These are phyloP conservation scores for Scyliorhinus canicula DNA, from an alignment of 2,797 vertebrate species.

Conservation along the genomic window DNA sequence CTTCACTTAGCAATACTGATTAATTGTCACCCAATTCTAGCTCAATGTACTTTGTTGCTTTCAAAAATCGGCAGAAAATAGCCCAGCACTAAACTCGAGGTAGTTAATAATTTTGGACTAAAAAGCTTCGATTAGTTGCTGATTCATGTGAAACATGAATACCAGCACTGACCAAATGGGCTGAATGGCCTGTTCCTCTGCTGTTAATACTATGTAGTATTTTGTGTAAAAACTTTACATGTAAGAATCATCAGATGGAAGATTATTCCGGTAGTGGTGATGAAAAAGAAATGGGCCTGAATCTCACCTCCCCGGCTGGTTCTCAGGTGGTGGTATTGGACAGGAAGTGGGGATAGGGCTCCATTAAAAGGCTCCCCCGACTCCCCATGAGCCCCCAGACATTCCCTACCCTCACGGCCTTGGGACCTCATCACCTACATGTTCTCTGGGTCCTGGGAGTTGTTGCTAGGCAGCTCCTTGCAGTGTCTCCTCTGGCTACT, in stretches of 20 bases:
- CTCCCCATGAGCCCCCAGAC: too few species aligned
- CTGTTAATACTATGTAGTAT: neutral
- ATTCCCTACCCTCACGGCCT: too few species aligned
- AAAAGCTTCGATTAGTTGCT: neutral
- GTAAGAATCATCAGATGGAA: neutral
- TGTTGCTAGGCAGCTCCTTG: too few species aligned
- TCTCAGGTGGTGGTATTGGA: too few species aligned
- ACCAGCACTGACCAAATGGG: neutral
- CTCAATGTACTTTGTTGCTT: neutral
- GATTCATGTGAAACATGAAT: neutral
- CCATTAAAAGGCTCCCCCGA: too few species aligned
- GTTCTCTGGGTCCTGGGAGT: too few species aligned
- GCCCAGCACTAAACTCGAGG: neutral
- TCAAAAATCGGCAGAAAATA: neutral
- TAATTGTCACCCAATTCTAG: neutral
- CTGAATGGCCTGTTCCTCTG: too few species aligned
- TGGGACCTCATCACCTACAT: too few species aligned
- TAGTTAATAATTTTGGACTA: neutral
- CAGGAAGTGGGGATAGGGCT: too few species aligned
- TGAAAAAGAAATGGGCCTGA: neutral
- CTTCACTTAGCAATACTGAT: neutral
- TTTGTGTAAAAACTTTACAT: neutral
- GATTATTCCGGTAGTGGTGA: neutral
- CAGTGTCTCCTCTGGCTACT: too few species aligned
- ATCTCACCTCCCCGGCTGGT: too few species aligned